Conservation (phyloP, 2,113 vertebrate species). For the Nibea albiflora region DNA sequence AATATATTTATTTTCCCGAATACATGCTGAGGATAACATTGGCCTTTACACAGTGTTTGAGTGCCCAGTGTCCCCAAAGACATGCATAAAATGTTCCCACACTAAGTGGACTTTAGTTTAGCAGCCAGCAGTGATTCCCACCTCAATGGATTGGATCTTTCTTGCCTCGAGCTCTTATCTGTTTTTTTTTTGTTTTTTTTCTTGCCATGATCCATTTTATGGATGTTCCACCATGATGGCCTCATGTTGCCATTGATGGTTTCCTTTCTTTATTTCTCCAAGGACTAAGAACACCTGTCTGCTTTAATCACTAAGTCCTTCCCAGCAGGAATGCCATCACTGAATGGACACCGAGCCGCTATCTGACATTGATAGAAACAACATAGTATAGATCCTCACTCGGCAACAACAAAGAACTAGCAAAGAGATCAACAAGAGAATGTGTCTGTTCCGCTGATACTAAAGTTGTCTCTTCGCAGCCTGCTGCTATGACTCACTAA, state of each 20-base stretch:
- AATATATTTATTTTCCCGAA: background rate
- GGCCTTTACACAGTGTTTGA: slow-evolving; percentile 18
- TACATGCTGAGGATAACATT: slow-evolving; percentile 19
- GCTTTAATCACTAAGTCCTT: slow-evolving; percentile 82
- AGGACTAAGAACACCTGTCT: slow-evolving; percentile 83
- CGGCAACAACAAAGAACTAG: slow-evolving; percentile 64
- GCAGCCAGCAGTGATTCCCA: slow-evolving; percentile 68
- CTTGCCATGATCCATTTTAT: slow-evolving; percentile 83
- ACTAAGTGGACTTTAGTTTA: slow-evolving; percentile 63
- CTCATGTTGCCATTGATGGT: slow-evolving; percentile 80
- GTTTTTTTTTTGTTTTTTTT: slow-evolving; percentile 68
- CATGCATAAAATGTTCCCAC: slow-evolving; percentile 52
- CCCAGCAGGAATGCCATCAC: slow-evolving; percentile 77
- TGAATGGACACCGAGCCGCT: slow-evolving; percentile 65
- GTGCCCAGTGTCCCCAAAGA: slow-evolving; percentile 21
- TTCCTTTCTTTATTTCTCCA: slow-evolving; percentile 81
- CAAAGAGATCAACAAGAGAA: slow-evolving; percentile 63
- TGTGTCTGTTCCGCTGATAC: slow-evolving; percentile 26
- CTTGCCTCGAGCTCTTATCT: slow-evolving; percentile 76
- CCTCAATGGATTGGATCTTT: slow-evolving; percentile 72
- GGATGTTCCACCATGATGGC: slow-evolving; percentile 82
- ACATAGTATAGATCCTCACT: slow-evolving; percentile 76
- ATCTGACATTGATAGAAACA: slow-evolving; percentile 82
- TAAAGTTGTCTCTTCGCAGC: slow-evolving; percentile 36
- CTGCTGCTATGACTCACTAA: slow-evolving; percentile 55